Base-by-base conservation (phyloP, 1,140 invertebrate genomes). In the Drosophila tsacasi region DNA sequence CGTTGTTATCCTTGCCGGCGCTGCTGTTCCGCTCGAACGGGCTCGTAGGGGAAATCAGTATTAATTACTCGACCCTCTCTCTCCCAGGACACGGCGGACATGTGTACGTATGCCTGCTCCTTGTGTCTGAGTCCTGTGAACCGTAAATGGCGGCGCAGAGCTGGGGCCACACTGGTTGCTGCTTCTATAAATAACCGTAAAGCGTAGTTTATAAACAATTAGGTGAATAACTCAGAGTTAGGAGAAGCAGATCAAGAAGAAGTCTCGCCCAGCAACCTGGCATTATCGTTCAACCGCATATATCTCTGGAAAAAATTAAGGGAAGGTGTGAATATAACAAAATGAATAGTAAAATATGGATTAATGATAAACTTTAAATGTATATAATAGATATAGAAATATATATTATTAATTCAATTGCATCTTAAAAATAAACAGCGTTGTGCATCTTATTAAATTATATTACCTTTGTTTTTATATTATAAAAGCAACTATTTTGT, bases 31-130 rank as follows among this genome's bases (percentile, higher is more conserved):
- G 82, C 82, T 71, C 67, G 69, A 64, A 65, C 68, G 73, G 49
- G 74, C 74, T 55, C 52, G 69, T 54, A 40, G 63, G 65, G 82
- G 64, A 71, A 90, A 89, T 89, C 84, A 81, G 84, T 90, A 81
- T 89, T 89, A 89, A 89, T 89, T 89, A 89, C 85, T 79, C 59
- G 80, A 79, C 74, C 8, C 19, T 27, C 47, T 49, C 47, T n/a
- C 47, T 27, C 47, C 9, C 47, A 23, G 44, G 44, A 47, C 44
- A 46, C 21, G 71, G n/a, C 40, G 40, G 21, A 25, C 21, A 47
- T 25, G 15, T 49, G 47, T 49, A 27, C n/a, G 46, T 25, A 15
- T 13, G 13, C 7, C 23, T 47, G 21, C 46, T 49, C 8, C 47
- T n/a, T n/a, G 23, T n/a, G 35, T 23, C 54, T 61, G 37, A 10